A percentile compares a stretch with the other conserved stretches of the same genome.
phyloP scores from a whole-genome alignment of 2,888 invertebrate species.

The Stenchaetothrips biformis region DNA sequence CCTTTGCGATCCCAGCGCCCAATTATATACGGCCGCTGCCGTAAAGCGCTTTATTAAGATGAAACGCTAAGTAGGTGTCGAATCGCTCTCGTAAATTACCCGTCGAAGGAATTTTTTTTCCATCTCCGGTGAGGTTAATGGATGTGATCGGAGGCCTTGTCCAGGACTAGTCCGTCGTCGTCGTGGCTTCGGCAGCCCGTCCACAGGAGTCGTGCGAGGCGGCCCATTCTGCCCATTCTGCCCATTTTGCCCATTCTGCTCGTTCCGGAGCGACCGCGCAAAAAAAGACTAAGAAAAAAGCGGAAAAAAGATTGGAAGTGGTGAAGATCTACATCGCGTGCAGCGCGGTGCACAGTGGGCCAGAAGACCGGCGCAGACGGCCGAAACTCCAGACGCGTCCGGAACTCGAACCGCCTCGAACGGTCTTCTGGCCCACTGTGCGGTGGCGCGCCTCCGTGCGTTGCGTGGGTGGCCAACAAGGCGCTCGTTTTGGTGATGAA shows the following conservation, averaged over 20 bases:
- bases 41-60: constrained; percentile 7
- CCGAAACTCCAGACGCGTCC: no score
- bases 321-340: neutral
- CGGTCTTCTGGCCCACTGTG: no score
- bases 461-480: neutral
- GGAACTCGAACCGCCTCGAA: no score
- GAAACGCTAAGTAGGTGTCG: constrained; percentile 21
- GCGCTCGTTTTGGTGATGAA: neutral
- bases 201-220: neutral
- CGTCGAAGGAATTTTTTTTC: neutral
- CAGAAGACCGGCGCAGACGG: no score
- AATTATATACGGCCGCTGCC: neutral
- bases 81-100: constrained; percentile 17
- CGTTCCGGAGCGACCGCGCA: no score
- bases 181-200: neutral
- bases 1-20: neutral
- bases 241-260: neutral
- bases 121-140: neutral
- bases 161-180: neutral
- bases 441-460: neutral
- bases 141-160: neutral
- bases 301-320: neutral
- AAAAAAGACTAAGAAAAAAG: no score
- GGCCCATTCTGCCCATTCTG: neutral
- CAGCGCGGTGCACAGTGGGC: no score